Base-by-base conservation (phyloP, 2,797 vertebrate species). In the Rhinoraja longicauda region DNA sequence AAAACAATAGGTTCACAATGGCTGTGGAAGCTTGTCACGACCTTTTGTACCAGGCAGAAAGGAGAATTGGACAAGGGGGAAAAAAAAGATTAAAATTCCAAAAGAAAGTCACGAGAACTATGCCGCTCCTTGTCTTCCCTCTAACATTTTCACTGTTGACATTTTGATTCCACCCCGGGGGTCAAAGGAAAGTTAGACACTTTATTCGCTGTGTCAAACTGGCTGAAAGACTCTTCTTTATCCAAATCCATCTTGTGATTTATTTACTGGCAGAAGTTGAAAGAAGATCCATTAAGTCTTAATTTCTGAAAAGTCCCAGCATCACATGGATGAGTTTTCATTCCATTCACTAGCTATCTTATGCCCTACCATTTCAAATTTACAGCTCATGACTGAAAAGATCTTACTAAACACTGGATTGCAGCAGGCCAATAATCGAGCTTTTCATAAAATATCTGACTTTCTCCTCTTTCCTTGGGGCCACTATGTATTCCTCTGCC, bases 181-280 rank as follows among this genome's bases (percentile, higher is more conserved):
- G 32, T 36, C 84, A 67, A 19, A 88, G 7, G 13, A 67, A 67
- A 36, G n/a, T 88, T 32, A 1, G 84, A 19, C 6, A 0, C 36
- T 21, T 67, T 67, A 32, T 36, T 67, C 36, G 84, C 84, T 67
- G 17, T 88, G 59, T 88, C 59, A 88, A 88, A 88, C 36, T 32
- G 84, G 59, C n/a, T 88, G 84, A 88, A 82, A 57, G 45, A 24
- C 79, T 82, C 39, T 88, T 88, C 84, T 88, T 88, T 36, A 67
- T 88, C 62, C 67, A 17, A 67, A 67, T 36, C 76, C 12, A 36
- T 77, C 62, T 64, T 88, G 84, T 10, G n/a, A 67, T 67, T 21
- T 36, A 9, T 24, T 36, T 64, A 67, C 59, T 88, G 84, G 84
- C 84, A 67, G 0, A 88, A 36, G 62, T 88, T 88, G 84, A 88